Percentiles rank a stretch among this genome's conserved stretches.
Conservation (phyloP, 2,797 vertebrate species). For the Parauchenoglanis punctatus region DNA sequence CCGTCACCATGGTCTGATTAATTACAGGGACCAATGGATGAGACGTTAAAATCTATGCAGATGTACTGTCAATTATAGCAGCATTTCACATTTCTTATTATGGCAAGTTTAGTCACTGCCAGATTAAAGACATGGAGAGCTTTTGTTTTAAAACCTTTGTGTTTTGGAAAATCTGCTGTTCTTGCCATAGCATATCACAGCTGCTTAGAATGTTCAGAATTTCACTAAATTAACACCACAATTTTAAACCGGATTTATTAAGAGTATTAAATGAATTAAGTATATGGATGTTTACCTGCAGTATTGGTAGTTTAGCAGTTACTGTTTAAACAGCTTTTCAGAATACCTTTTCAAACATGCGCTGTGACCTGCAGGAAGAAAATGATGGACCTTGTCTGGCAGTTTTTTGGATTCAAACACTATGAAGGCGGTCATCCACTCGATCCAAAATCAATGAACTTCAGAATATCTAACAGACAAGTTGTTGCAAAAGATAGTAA, state of each 20-base stretch:
- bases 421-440: neutral
- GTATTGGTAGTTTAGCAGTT: neutral
- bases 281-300: neutral
- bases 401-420: neutral
- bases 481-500: neutral
- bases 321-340: neutral
- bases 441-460: neutral
- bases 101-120: neutral
- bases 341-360: neutral
- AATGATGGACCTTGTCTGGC: neutral
- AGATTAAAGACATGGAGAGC: conserved; percentile 1
- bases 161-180: neutral
- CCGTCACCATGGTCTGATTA: neutral
- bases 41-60: neutral
- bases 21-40: neutral
- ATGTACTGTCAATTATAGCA: neutral
- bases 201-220: neutral
- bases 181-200: neutral
- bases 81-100: neutral
- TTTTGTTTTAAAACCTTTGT: neutral
- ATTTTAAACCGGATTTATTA: neutral
- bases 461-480: neutral
- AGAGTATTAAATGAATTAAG: neutral
- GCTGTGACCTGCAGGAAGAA: neutral
- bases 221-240: neutral